Base-by-base conservation (phyloP, 2,113 vertebrate species). In the Cheilinus undulatus region DNA sequence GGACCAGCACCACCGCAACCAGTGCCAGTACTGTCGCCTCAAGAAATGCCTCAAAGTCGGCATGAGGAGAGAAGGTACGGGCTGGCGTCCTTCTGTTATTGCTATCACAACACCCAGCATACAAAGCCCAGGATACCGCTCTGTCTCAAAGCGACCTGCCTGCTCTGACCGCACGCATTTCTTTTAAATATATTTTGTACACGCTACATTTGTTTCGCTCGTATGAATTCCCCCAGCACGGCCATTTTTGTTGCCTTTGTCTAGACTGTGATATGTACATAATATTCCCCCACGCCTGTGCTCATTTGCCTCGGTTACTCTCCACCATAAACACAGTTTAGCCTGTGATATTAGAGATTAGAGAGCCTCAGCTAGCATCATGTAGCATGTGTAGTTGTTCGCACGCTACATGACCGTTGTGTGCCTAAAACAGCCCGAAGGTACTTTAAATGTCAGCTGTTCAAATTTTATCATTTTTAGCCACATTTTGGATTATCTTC, bases 21-120 rank as follows among this genome's bases (percentile, higher is more conserved):
- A 97, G 94, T 97, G 96, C 92, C 96, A 97, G 91, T 97, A 97
- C 94, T 97, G 96, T 74, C 96, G 96, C 88, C 94, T 97, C 80
- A 97, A 97, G 93, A 97, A 97, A 93, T 97, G 96, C 90, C 95
- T 97, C 83, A 97, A 97, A 94, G 96, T 97, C 75, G 96, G 96
- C 93, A 97, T 97, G 96, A 93, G 96, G 90, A 95, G 96, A 92
- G 96, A 97, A 97, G 96, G 96, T 97, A 95, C 90, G 94, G 82
- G 64, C 52, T 7, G 53, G 50, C 49, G 17, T 46, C 64, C 48
- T 46, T 40, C 62, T 57, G 19, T 58, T 50, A 56, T 51, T 68
- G 52, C 56, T n/a, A 32, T 28, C 57, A 26, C 57, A 24, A n/a
- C 50, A 14, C n/a, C 7, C 32, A 63, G 45, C 14, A 63, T 4